Evolutionary conservation across 53 echinoderm and acorn worm species (phyloP).

Genomic region (Temnopleurus reevesii): DNA sequence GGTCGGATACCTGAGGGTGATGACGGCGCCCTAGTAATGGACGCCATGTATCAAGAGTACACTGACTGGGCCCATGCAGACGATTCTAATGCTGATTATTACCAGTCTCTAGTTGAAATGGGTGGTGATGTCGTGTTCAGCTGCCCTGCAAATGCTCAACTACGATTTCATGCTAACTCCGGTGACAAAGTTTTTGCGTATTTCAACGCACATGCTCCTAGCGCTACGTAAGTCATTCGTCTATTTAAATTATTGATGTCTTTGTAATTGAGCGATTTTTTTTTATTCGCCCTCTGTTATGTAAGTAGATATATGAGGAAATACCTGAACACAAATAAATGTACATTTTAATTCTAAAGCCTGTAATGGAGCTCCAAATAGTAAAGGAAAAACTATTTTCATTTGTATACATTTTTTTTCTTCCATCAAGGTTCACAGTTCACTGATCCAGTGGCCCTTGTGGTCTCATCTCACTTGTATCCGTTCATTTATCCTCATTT

Average conservation of each 20-base stretch:
- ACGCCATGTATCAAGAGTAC: constrained; percentile 65
- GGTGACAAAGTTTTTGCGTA: constrained; percentile 43
- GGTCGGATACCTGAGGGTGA: background rate
- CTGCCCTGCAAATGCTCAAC: constrained; percentile 61
- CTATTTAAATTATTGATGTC: background rate
- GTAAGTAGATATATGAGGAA: no score
- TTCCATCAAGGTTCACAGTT: no score
- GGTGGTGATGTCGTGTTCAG: constrained; percentile 58
- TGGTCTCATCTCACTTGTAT: no score
- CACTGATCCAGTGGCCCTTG: no score
- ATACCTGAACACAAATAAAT: no score
- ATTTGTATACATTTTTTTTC: no score
- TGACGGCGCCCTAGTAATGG: background rate
- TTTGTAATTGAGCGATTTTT: background rate
- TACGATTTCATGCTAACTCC: constrained; percentile 4
- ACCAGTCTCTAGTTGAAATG: constrained; percentile 45
- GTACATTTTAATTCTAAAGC: no score
- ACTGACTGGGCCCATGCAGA: constrained; percentile 64
- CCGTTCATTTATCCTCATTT: background rate
- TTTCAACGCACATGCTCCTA: constrained; percentile 2
- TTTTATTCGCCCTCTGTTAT: no score
- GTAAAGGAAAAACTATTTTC: no score
- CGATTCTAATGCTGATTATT: constrained; percentile 65
- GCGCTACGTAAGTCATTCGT: constrained; percentile 37
- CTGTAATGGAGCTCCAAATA: no score